These are phyloP conservation scores for Xestobium rufovillosum DNA, from an alignment of 2,888 invertebrate genomes.

Conservation along the genomic window DNA sequence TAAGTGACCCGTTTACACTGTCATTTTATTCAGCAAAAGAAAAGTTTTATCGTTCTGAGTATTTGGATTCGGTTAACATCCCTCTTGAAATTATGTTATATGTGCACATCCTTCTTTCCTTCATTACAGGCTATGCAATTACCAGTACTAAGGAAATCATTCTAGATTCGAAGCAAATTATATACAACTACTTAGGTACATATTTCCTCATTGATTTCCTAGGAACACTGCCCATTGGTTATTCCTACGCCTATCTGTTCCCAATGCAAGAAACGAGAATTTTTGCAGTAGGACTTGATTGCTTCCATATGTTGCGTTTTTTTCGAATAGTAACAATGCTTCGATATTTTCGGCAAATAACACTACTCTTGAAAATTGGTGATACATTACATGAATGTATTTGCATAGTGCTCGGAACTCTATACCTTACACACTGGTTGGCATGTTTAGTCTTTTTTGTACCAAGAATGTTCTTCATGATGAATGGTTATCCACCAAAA, in stretches of 20 bases:
- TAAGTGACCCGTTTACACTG: constrained; percentile 6
- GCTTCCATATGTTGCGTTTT: constrained; percentile 11
- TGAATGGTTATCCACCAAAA: constrained; percentile 3
- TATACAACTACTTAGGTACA: constrained; percentile 19
- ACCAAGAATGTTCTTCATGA: constrained; percentile 16
- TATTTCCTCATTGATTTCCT: constrained; percentile 22
- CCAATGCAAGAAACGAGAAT: background rate
- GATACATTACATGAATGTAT: constrained; percentile 14
- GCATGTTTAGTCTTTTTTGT: constrained; percentile 20
- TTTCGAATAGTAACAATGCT: constrained; percentile 12
- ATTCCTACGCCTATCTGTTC: constrained; percentile 5
- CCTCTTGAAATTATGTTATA: constrained; percentile 4
- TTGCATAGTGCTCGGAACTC: constrained; percentile 15
- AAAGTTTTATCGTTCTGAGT: background rate
- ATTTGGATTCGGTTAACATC: background rate
- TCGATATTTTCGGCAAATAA: constrained; percentile 8
- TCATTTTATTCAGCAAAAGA: background rate
- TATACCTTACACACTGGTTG: constrained; percentile 23
- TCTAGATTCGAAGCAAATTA: constrained; percentile 17
- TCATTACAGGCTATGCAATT: constrained; percentile 21
- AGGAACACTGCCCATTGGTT: constrained; percentile 3
- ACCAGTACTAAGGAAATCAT: constrained; percentile 19
- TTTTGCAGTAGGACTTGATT: background rate
- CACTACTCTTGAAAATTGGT: constrained; percentile 6
- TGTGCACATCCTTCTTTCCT: constrained; percentile 17